These are phyloP conservation scores for Meiosimyza decipiens DNA, from an alignment of 2,888 invertebrate species.

Conservation along the genomic window DNA sequence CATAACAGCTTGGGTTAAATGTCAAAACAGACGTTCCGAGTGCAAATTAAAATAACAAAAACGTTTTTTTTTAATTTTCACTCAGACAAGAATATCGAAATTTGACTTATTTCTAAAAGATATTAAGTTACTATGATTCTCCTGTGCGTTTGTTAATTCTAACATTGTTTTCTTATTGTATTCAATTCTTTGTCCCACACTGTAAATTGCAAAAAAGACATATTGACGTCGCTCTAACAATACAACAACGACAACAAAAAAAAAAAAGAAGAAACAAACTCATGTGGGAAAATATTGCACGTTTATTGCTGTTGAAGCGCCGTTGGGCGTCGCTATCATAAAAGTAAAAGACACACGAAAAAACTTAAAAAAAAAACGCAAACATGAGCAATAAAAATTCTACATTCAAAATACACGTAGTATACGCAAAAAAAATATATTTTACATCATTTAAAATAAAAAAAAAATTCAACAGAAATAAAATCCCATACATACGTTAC, in stretches of 20 bases:
- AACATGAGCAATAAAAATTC: constrained; percentile 31
- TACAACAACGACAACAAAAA: neutral
- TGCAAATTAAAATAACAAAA: too few relatives aligned
- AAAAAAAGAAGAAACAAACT: neutral
- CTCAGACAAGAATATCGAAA: too few relatives aligned
- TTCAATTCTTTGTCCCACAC: neutral
- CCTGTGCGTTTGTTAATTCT: too few relatives aligned
- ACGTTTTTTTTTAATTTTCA: too few relatives aligned
- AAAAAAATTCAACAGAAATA: neutral
- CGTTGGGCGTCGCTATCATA: constrained; percentile 11
- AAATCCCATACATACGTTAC: constrained; percentile 19
- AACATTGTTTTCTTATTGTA: too few relatives aligned
- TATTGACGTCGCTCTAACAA: constrained; percentile 24
- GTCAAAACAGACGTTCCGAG: too few relatives aligned
- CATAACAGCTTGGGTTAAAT: too few relatives aligned
- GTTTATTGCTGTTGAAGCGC: neutral
- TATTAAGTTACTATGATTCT: too few relatives aligned
- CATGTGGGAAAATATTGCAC: neutral
- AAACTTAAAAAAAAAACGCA: neutral
- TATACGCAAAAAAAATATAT: neutral
- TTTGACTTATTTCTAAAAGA: too few relatives aligned
- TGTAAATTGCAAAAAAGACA: neutral
- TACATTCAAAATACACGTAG: constrained; percentile 1
- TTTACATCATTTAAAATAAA: neutral
- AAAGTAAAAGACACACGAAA: neutral